Conservation (phyloP, 2,113 vertebrate species). For the Cyanoramphus novaezelandiae region DNA sequence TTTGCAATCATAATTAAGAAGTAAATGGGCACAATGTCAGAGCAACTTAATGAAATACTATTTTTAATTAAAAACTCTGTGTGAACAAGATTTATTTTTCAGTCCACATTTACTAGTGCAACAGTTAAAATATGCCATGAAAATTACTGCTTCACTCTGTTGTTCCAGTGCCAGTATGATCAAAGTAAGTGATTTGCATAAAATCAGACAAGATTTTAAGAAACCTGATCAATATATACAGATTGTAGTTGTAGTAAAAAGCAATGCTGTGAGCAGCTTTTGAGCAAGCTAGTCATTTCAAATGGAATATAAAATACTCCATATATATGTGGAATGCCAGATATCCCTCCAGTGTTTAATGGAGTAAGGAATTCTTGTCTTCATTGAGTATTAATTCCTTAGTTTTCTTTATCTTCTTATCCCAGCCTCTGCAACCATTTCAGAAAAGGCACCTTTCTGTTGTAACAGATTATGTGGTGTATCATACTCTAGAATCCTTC, state of each 20-base stretch:
- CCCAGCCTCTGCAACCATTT: constrained; percentile 58
- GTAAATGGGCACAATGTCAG: background rate
- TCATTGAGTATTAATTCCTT: background rate
- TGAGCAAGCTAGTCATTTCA: background rate
- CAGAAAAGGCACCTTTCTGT: constrained; percentile 59
- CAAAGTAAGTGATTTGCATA: background rate
- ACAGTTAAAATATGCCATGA: background rate
- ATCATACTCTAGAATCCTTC: constrained; percentile 69
- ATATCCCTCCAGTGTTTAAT: background rate
- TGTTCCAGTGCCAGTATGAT: background rate
- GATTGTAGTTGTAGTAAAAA: background rate
- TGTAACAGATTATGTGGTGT: constrained; percentile 52
- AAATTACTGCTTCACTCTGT: background rate
- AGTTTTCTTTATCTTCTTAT: background rate
- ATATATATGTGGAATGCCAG: background rate
- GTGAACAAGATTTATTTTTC: background rate
- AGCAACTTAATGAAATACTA: background rate
- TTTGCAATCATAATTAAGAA: background rate
- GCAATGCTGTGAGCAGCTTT: background rate
- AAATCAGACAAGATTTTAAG: background rate
- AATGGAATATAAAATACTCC: background rate
- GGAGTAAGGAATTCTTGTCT: background rate
- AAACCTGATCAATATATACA: background rate
- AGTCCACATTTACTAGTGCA: background rate
- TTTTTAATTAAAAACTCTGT: background rate